Evolutionary conservation across 2,888 invertebrate species (phyloP).

Genomic region (Leptinotarsa tumamoca): DNA sequence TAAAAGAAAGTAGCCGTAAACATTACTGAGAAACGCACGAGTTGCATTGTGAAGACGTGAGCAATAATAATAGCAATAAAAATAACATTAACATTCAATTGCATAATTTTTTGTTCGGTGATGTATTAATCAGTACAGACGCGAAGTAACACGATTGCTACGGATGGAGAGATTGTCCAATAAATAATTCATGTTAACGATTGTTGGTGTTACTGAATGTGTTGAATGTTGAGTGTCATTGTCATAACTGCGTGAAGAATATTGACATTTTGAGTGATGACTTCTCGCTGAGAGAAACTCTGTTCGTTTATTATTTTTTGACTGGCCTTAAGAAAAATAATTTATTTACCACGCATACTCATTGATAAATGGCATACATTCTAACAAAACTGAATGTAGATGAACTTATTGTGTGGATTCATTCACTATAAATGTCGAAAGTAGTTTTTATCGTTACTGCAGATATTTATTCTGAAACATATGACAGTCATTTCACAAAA

Average conservation of each 20-base stretch:
- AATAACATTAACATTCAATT: slow-evolving; percentile 29
- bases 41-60: slow-evolving; percentile 30
- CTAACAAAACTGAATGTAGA: too few relatives aligned
- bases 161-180: neutral
- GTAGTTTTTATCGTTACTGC: too few relatives aligned
- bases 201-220: slow-evolving; percentile 13
- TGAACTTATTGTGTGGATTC: too few relatives aligned
- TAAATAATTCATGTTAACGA: slow-evolving; percentile 17
- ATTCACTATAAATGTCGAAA: too few relatives aligned
- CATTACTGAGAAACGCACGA: slow-evolving; percentile 33
- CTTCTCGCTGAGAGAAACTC: too few relatives aligned
- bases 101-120: slow-evolving; percentile 27
- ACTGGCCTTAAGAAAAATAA: too few relatives aligned
- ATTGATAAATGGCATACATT: too few relatives aligned
- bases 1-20: slow-evolving; percentile 34
- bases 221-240: neutral
- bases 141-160: slow-evolving; percentile 14
- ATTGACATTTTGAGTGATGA: too few relatives aligned
- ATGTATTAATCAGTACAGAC: slow-evolving; percentile 33
- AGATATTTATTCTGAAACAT: too few relatives aligned
- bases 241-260: neutral
- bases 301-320: too few relatives aligned
- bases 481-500: too few relatives aligned
- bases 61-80: slow-evolving; percentile 34
- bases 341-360: too few relatives aligned